Conservation (phyloP, 2,797 vertebrate species). For the Sebastes matsubarae region DNA sequence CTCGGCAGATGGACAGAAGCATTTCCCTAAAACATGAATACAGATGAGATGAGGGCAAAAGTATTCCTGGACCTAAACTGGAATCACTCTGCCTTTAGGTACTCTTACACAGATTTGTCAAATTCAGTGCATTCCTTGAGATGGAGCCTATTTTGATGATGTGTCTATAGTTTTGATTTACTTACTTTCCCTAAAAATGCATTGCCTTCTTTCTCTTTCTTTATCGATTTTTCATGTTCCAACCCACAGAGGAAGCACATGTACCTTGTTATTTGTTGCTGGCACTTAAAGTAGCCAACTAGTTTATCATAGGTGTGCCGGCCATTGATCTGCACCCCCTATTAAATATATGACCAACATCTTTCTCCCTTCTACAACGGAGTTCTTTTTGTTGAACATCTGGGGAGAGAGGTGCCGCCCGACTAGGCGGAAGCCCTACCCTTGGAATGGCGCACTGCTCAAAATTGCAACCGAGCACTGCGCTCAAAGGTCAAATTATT, state of each 20-base stretch:
- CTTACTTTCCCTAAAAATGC: not conserved
- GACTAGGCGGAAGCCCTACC: too few relatives aligned
- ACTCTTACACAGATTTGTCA: not conserved
- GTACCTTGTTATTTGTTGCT: not conserved
- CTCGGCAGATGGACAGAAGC: not conserved
- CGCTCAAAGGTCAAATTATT: too few relatives aligned
- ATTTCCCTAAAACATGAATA: not conserved
- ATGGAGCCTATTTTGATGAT: not conserved
- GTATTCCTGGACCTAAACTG: not conserved
- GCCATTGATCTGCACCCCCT: not conserved
- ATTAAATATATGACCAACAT: not conserved
- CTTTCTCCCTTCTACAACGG: not conserved
- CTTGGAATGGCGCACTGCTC: too few relatives aligned
- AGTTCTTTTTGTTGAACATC: not conserved
- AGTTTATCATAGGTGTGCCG: not conserved
- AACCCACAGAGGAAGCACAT: not conserved
- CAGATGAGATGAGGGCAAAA: not conserved
- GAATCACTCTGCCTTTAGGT: not conserved
- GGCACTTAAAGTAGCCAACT: not conserved
- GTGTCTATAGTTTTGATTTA: not conserved
- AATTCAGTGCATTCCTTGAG: not conserved
- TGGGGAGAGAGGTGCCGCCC: too few relatives aligned
- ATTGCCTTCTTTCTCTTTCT: not conserved
- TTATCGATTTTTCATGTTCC: not conserved
- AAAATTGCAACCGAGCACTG: too few relatives aligned